A percentile compares a stretch with the other conserved stretches of the same genome.
phyloP scores from a whole-genome alignment of 35 echinoderm and acorn worm species.

The Eucidaris tribuloides region DNA sequence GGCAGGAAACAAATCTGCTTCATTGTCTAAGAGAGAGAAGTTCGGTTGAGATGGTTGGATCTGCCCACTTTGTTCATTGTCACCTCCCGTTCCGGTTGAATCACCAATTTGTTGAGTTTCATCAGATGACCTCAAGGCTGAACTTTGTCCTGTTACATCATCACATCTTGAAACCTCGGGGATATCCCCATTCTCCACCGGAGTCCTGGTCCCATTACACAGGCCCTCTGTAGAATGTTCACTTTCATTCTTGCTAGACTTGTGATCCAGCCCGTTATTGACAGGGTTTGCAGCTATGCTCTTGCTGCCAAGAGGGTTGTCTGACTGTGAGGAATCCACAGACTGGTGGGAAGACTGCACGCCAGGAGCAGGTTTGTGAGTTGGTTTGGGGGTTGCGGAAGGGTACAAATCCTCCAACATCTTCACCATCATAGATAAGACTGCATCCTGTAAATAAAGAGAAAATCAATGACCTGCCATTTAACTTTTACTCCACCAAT shows the following conservation, averaged over 20 bases:
- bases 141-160: not conserved
- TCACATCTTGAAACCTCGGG: not conserved
- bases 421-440: constrained; percentile 29
- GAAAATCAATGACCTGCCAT: not conserved
- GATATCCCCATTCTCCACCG: not conserved
- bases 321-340: not conserved
- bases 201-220: not conserved
- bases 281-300: not conserved
- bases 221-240: not conserved
- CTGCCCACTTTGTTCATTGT: not conserved
- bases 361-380: not conserved
- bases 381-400: too few relatives aligned
- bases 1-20: not conserved
- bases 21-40: not conserved
- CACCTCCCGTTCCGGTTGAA: not conserved
- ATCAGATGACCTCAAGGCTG: not conserved
- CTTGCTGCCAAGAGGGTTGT: not conserved
- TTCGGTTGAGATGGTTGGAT: not conserved
- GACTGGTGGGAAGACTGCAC: not conserved
- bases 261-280: not conserved
- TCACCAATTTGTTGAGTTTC: not conserved
- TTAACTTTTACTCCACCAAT: too few relatives aligned
- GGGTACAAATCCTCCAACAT: constrained; percentile 52
- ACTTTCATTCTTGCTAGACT: not conserved
- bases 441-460: constrained; percentile 36